Evolutionary conservation across 2,797 vertebrate genomes (phyloP).

Genomic region (Columba guinea): DNA sequence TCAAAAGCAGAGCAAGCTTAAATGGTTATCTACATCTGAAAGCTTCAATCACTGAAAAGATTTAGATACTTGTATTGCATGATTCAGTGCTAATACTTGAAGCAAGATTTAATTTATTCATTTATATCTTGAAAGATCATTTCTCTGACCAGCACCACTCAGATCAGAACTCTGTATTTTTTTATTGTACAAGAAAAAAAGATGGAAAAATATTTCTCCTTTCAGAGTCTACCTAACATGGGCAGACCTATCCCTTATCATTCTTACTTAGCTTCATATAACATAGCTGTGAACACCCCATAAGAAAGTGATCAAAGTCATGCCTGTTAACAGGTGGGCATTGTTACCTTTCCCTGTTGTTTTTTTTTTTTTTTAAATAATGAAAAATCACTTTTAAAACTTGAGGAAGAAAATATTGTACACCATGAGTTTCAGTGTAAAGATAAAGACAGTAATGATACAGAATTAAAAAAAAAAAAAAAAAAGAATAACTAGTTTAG

Average conservation of each 20-base stretch:
- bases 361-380: not conserved
- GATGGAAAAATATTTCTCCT: not conserved
- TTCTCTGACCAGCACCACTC: not conserved
- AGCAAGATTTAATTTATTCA: not conserved
- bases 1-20: not conserved
- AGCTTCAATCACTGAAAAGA: not conserved
- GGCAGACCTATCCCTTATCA: not conserved
- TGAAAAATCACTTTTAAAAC: not conserved
- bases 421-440: not conserved
- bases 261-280: not conserved
- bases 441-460: not conserved
- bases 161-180: not conserved
- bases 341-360: not conserved
- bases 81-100: not conserved
- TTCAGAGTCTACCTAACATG: accelerated
- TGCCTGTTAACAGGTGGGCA: not conserved
- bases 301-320: not conserved
- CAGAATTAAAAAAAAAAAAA: not conserved
- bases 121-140: not conserved
- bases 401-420: not conserved
- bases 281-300: not conserved
- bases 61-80: not conserved
- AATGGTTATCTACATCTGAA: not conserved
- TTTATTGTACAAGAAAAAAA: not conserved
- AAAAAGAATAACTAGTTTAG: too few relatives aligned